Evolutionary conservation across 1,140 invertebrate genomes (phyloP).

Genomic region (Aphis gossypii): DNA sequence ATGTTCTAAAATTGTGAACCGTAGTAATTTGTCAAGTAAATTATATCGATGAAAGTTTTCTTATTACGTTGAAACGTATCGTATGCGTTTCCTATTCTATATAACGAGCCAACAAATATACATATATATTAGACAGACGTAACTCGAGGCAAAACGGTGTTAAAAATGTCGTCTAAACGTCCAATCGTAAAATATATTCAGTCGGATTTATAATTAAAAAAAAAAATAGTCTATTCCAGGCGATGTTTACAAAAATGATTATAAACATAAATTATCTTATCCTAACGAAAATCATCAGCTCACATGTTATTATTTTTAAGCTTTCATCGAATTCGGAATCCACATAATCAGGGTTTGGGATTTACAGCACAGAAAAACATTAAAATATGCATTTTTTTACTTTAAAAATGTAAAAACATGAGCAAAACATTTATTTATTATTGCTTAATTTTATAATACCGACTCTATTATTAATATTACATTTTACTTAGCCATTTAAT

Average conservation of each 20-base stretch:
- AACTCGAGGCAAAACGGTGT: not conserved
- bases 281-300: not conserved
- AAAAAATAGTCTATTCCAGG: not conserved
- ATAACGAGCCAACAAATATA: not conserved
- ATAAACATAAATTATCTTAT: slow-evolving; percentile 18
- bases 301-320: not conserved
- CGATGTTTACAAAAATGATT: not conserved
- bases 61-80: slow-evolving; percentile 8
- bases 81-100: not conserved
- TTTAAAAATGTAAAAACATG: not conserved
- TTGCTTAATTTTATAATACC: not conserved
- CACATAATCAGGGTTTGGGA: not conserved
- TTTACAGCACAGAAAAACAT: not conserved
- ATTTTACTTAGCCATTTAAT: not conserved
- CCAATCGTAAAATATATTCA: not conserved
- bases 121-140: not conserved
- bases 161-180: slow-evolving; percentile 5
- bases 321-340: not conserved
- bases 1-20: slow-evolving; percentile 1
- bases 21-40: slow-evolving; percentile 12
- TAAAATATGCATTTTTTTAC: not conserved
- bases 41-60: slow-evolving; percentile 12
- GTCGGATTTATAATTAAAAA: not conserved
- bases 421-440: not conserved
- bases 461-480: not conserved